Conservation (phyloP, 1,140 invertebrate species). For the Paralvinella palmiformis region DNA sequence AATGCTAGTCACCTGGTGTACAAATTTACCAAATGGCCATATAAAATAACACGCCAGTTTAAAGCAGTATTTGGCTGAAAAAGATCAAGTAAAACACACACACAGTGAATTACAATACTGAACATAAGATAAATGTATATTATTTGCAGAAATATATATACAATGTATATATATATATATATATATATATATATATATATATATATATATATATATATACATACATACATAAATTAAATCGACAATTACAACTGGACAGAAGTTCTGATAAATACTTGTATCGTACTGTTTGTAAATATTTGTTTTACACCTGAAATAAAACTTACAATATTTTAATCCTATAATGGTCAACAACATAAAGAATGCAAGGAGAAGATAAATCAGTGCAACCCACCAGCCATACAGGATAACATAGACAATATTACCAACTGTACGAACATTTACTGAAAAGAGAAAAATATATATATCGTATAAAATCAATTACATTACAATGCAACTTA, state of each 20-base stretch:
- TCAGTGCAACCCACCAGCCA: constrained; percentile 41
- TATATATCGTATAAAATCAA: neutral
- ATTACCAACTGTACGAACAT: constrained; percentile 20
- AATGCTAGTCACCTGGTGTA: constrained; percentile 34
- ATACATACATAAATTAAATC: constrained; percentile 6
- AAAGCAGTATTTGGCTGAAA: constrained; percentile 35
- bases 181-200: neutral
- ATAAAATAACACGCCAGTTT: constrained; percentile 39
- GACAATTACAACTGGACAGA: neutral
- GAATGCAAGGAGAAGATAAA: constrained; percentile 34
- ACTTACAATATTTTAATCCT: constrained; percentile 18
- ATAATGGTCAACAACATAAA: constrained; percentile 36
- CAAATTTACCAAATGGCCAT: constrained; percentile 47
- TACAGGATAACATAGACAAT: constrained; percentile 35
- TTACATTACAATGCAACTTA: neutral
- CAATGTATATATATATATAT: neutral
- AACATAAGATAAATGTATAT: neutral
- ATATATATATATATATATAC: constrained; percentile 3
- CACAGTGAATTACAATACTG: neutral
- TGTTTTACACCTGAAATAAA: neutral
- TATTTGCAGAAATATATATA: neutral
- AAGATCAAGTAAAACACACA: neutral
- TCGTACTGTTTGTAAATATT: neutral
- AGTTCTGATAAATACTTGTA: neutral
- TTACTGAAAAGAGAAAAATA: neutral